Base-by-base conservation (phyloP, 1,140 invertebrate species). In the Formica selysi region DNA sequence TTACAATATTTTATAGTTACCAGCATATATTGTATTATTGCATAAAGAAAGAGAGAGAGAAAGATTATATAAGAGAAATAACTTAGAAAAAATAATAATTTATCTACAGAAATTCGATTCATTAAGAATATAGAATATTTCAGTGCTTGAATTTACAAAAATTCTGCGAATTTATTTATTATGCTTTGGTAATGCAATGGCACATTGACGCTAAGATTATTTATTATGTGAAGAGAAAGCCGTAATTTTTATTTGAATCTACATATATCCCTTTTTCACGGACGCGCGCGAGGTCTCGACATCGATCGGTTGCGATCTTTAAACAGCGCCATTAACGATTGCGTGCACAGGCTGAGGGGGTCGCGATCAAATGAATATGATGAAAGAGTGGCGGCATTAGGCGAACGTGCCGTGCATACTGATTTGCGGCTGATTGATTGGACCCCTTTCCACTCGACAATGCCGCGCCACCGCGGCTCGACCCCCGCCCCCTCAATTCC, bases 361-460 rank as follows among this genome's bases (percentile, higher is more conserved):
- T 92, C 86, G 92, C 90, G 94, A 94, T 95, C 93, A 93, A 94
- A 95, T 95, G 95, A 95, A 95, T 95, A 95, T 94, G 94, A 95
- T 95, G 94, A 95, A 95, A 95, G 95, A 95, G 94, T 95, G 93
- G 93, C 90, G 91, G 94, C 93, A 95, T 95, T 95, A 95, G 93
- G 91, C 91, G 93, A 92, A 95, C 95, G 95, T 95, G 95, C 93
- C 92, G 92, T 95, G 94, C 94, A 95, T 95, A 95, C 95, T 95
- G 95, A 95, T 95, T 95, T 95, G 92, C 90, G 94, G 94, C 94
- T 95, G 94, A 95, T 95, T 95, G 95, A 95, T 95, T 94, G 94
- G 93, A 93, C 91, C 94, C 94, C 94, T 94, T 94, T 93, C 87
- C 92, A 93, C 87, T 89, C 88, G 88, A 90, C 89, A 91, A 91